A percentile compares a stretch with the other conserved stretches of the same genome.
phyloP scores from a whole-genome alignment of 2,113 vertebrate genomes.

The Elephantulus edwardii region DNA sequence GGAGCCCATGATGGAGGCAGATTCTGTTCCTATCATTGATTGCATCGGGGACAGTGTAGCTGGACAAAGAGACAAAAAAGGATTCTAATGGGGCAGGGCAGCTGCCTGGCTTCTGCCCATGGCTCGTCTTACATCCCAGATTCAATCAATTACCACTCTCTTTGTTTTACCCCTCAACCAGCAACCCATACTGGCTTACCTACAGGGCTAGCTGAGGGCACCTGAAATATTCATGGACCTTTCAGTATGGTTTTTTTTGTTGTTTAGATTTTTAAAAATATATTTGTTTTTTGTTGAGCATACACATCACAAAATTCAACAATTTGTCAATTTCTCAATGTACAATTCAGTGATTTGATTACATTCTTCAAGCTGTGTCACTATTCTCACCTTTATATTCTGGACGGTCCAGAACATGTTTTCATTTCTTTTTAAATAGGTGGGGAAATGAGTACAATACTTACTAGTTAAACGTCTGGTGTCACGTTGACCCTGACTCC shows the following conservation, averaged over 20 bases:
- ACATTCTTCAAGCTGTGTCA: background rate
- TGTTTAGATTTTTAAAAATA: no score
- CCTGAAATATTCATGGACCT: background rate
- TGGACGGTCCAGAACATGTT: background rate
- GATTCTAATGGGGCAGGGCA: background rate
- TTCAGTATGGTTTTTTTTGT: no score
- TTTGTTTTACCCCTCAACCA: background rate
- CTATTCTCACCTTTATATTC: background rate
- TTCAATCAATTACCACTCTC: background rate
- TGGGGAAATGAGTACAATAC: background rate
- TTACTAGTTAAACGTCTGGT: background rate
- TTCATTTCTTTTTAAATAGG: constrained; percentile 1
- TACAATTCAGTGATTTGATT: background rate
- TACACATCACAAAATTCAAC: background rate
- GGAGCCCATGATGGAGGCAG: background rate
- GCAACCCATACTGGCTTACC: background rate
- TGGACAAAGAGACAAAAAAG: background rate
- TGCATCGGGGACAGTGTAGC: no score
- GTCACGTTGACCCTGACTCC: background rate
- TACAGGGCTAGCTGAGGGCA: no score
- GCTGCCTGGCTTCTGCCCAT: background rate
- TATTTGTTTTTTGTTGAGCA: background rate
- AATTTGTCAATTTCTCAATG: background rate
- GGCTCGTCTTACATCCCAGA: background rate
- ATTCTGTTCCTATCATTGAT: background rate